Base-by-base conservation (phyloP, 2,888 invertebrate species). In the Micoletzkya japonica region DNA sequence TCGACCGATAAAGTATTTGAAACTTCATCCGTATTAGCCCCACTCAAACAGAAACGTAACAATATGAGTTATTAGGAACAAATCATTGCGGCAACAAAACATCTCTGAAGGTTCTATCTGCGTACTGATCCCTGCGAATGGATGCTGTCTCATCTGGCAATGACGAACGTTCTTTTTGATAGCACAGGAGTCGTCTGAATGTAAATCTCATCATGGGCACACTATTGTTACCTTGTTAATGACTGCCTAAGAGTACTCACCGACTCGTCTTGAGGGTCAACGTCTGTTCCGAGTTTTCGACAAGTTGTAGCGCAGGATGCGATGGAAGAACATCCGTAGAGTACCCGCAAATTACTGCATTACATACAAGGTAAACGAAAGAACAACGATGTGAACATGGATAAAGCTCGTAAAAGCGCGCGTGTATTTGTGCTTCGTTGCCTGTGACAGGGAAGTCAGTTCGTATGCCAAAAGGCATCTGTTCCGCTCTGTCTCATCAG, bases 281-380 rank as follows among this genome's bases (percentile, higher is more conserved):
- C 26, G 90, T 88, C 87, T 98, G 97, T 87, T 97, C 95, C 10
- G 93, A 92, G 88, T 93, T 95, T 30, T 91, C 90, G 44, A 92
- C 87, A 66, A 97, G 86, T 71, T 87, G 84, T 72, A 98, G 88
- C 82, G 92, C 91, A 2, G 91, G 90, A 87, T 97, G 94, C 4
- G 87, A 87, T 0, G 97, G 96, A 26, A 97, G 87, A 72, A 77
- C 88, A 88, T 34, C 87, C 87, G 80, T 34, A 72, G 63, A 74
- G 67, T 67, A 73, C 28, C 71, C 66, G 39, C 26, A 37, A 74
- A 58, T 49, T 57, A n/a, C 20, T 20, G 44, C 10, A 14, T 44
- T 44, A 10, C 44, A 44, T 20, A 44, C 44, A 44, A 44, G 10
- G 44, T 10, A 10, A 44, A 14, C 44, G 20, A 14, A 44, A 44